Percentiles rank a stretch among this genome's conserved stretches.
These are phyloP conservation scores for Lacanobia wlatinum DNA, from an alignment of 2,888 invertebrate species.

Conservation along the genomic window DNA sequence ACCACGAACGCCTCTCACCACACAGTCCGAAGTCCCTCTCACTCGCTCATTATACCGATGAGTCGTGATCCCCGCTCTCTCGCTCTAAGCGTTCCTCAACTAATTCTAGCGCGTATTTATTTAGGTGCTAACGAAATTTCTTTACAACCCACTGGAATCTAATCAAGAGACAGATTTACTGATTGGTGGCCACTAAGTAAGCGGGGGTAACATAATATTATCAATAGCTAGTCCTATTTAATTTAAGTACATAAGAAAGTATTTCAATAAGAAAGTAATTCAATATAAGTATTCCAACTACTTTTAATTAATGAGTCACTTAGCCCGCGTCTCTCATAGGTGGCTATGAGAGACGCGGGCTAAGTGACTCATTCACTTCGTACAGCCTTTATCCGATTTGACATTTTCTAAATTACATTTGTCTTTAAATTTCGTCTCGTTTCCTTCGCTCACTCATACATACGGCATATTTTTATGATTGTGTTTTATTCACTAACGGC, in stretches of 20 bases:
- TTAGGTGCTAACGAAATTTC: constrained; percentile 63
- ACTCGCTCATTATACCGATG: constrained; percentile 23
- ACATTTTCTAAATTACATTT: constrained; percentile 64
- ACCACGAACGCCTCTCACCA: too few species aligned
- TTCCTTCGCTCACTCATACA: constrained; percentile 22
- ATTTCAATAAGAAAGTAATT: too few species aligned
- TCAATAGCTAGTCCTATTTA: too few species aligned
- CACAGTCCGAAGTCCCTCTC: background rate
- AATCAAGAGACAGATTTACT: constrained; percentile 63
- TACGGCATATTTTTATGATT: constrained; percentile 31
- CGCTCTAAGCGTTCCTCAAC: constrained; percentile 32
- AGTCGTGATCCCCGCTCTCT: constrained; percentile 14
- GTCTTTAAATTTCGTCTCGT: constrained; percentile 50
- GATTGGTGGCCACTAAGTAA: constrained; percentile 34
- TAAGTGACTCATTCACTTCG: constrained; percentile 61
- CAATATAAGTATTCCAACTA: too few species aligned
- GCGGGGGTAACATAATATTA: too few species aligned
- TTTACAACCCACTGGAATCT: constrained; percentile 58
- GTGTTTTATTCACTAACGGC: constrained; percentile 18
- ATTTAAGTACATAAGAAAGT: too few species aligned
- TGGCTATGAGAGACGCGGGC: too few species aligned
- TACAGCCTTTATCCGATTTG: constrained; percentile 64
- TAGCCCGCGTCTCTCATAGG: constrained; percentile 23
- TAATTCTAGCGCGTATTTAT: constrained; percentile 61
- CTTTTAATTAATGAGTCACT: background rate